Base-by-base conservation (phyloP, 2,888 invertebrate genomes). In the Mylabris sibirica region DNA sequence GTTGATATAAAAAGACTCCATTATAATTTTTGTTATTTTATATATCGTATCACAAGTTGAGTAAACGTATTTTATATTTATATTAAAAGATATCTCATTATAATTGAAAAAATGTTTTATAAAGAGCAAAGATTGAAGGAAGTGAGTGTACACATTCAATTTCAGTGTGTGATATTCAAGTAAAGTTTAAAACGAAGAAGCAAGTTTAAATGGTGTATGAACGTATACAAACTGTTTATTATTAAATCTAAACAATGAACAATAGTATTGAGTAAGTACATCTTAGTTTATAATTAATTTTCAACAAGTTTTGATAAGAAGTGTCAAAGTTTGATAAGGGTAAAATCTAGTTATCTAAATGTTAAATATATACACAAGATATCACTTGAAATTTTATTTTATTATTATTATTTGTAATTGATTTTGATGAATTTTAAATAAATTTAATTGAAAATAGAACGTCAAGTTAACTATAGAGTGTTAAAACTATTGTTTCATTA, bases 281-380 rank as follows among this genome's bases (percentile, higher is more conserved):
- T 49, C 17, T 49, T 17, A 49, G 49, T 20, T 9, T 20, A 9
- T 49, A 9, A 20, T 20, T 49, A 20, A 49, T 41, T 49, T 49
- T 49, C 17, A 49, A 20, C 20, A 20, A 17, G 49, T 20, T 38
- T 49, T 49, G 49, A 49, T 49, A 49, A 49, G 49, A 49, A 11
- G 49, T 49, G 49, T 49, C 49, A 49, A 5, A 49, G 49, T 49
- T 49, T 17, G 20, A 49, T 49, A 49, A 49, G 17, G 49, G 49
- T 49, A 20, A 41, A 41, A 41, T n/a, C 5, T 14, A 41, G 14
- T 1, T 41, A 41, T 41, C 11, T 38, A 38, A 38, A 38, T 12
- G 12, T 38, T 12, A 38, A 38, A 38, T 8, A 38, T 8, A 38
- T 12, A 30, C 30, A 30, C 30, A 30, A 30, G 30, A 30, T 30